Evolutionary conservation across 2,797 vertebrate genomes (phyloP), one percentile per base, ranked within the genome.

Genomic region (Rallus crepitans): DNA sequence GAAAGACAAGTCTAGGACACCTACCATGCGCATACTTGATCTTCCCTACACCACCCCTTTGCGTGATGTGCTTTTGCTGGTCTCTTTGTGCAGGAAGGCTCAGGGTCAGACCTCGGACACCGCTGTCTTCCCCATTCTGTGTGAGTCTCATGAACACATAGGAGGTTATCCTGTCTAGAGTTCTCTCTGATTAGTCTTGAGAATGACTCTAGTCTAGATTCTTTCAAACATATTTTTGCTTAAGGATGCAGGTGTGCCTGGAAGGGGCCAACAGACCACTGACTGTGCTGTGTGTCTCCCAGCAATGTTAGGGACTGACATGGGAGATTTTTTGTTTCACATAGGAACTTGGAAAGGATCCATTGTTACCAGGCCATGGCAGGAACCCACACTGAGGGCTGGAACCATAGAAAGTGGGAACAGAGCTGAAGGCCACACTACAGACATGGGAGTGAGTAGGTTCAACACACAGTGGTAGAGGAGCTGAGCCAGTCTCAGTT

Each of bases 351-450:
- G 15, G 64, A 50, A 47, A 80, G 47, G 7, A 4, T 57, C 17
- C 18, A 11, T 48, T 2, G 0, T 10, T 48, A 23, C n/a, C 40
- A 61, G 15, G 28, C 14, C 31, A 37, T 30, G 37, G 11, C 4
- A 82, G 31, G 47, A 82, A 23, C 2, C 10, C 8, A 37, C 16
- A 37, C 19, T 11, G 37, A 35, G 15, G 7, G 12, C 16, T 13
- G 5, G 48, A 33, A 61, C 7, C 2, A 15, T 12, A 37, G 9
- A 15, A 87, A 31, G 27, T 8, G 15, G 23, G 23, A 81, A 25
- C 0, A 1, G 13, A 63, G 35, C 6, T 69, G 40, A 27, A 73
- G 39, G 15, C 27, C 27, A 19, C 8, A 16, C 7, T 42, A 13
- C 4, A 72, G 39, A 31, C 9, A 7, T 42, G 39, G 4, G 17